phyloP scores from a whole-genome alignment of 2,113 vertebrate genomes.

The Daphoenositta chrysoptera region DNA sequence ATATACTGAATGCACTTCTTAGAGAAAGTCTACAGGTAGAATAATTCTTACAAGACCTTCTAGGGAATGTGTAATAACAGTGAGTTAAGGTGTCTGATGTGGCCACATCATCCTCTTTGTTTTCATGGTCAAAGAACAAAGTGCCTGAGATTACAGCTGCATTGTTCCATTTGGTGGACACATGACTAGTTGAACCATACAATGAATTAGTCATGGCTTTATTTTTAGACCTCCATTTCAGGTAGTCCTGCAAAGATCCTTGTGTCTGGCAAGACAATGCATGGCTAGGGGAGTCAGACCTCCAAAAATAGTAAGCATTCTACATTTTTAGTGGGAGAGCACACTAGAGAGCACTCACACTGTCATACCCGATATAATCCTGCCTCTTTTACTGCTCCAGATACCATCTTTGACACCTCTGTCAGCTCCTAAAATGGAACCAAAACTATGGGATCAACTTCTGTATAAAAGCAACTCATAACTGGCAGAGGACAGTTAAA shows the following conservation, averaged over 20 bases:
- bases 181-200: neutral
- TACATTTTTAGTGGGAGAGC: neutral
- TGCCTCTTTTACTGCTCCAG: neutral
- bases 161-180: constrained; percentile 8
- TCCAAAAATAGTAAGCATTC: constrained; percentile 17
- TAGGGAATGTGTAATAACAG: neutral
- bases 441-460: neutral
- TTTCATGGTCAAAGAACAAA: constrained; percentile 16
- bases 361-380: neutral
- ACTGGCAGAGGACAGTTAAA: neutral
- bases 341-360: neutral
- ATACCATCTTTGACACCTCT: neutral
- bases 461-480: neutral
- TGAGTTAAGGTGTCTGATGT: neutral
- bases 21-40: neutral
- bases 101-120: neutral
- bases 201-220: constrained; percentile 23
- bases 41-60: neutral
- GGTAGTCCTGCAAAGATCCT: neutral
- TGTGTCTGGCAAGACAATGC: neutral
- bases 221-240: constrained; percentile 34
- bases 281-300: neutral
- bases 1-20: neutral
- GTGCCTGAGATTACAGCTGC: neutral
- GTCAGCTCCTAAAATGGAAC: neutral